Percentiles rank a stretch among this genome's conserved stretches.
phyloP scores from a whole-genome alignment of 2,113 vertebrate genomes.

The Cnemophilus loriae region DNA sequence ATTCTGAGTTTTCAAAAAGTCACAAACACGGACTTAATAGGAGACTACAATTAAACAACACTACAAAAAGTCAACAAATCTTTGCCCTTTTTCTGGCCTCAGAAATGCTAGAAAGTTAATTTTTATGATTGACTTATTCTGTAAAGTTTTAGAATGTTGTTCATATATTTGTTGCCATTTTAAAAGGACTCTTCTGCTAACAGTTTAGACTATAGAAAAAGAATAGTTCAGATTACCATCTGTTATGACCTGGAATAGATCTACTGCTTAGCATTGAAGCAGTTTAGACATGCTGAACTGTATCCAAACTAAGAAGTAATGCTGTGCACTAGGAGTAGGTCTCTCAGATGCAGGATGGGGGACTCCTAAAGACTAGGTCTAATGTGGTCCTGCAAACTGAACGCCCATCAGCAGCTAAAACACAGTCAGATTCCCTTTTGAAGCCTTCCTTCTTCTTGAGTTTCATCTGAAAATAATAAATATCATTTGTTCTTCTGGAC shows the following conservation, averaged over 20 bases:
- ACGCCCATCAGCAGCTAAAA: not conserved
- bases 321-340: not conserved
- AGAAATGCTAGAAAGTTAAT: not conserved
- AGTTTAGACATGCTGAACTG: not conserved
- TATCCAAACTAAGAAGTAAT: not conserved
- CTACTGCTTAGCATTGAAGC: not conserved
- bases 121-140: not conserved
- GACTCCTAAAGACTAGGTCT: not conserved
- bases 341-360: not conserved
- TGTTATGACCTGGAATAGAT: not conserved
- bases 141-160: not conserved
- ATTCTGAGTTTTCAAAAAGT: not conserved
- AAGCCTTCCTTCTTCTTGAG: not conserved
- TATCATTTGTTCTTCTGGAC: not conserved
- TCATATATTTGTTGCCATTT: not conserved
- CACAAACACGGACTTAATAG: not conserved
- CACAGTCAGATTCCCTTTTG: not conserved
- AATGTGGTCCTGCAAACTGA: not conserved
- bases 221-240: not conserved
- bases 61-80: not conserved
- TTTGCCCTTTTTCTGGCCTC: not conserved
- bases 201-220: not conserved
- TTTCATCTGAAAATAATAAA: not conserved
- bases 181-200: not conserved
- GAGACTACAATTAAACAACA: not conserved